Conservation (phyloP, 2,113 vertebrate species). For the Lota lota region DNA sequence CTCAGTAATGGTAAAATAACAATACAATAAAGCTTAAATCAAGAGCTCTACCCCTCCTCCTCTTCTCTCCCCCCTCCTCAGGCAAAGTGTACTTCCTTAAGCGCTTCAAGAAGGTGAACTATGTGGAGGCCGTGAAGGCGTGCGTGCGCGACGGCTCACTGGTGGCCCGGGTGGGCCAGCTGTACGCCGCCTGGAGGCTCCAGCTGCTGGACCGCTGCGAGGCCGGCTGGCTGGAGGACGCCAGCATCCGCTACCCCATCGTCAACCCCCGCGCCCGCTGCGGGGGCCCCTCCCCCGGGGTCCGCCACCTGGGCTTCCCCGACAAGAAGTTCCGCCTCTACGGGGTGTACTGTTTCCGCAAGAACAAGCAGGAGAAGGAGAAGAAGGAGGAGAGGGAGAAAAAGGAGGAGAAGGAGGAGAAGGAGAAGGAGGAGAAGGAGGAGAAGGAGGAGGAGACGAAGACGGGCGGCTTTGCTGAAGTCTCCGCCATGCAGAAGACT, state of each 20-base stretch:
- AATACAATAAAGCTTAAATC: too few relatives aligned
- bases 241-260: slow-evolving; percentile 92
- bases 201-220: slow-evolving; percentile 92
- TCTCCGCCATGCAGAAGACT: slow-evolving; percentile 17
- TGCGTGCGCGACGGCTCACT: slow-evolving; percentile 79
- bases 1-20: not conserved
- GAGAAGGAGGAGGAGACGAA: not conserved
- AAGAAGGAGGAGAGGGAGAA: too few relatives aligned
- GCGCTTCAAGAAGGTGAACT: slow-evolving; percentile 87
- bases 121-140: slow-evolving; percentile 80
- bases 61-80: slow-evolving; percentile 38
- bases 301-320: slow-evolving; percentile 89
- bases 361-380: slow-evolving; percentile 43
- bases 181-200: slow-evolving; percentile 92
- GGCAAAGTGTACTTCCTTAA: slow-evolving; percentile 92
- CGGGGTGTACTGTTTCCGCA: slow-evolving; percentile 86
- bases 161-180: slow-evolving; percentile 89
- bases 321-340: slow-evolving; percentile 88
- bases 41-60: not conserved
- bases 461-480: slow-evolving; percentile 13
- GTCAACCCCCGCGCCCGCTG: slow-evolving; percentile 89
- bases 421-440: not conserved
- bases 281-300: slow-evolving; percentile 83
- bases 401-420: not conserved
- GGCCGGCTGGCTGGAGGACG: slow-evolving; percentile 90